A percentile compares a stretch with the other conserved stretches of the same genome.
These are phyloP conservation scores for Sebastes dallii DNA, from an alignment of 2,797 vertebrate genomes.

Conservation along the genomic window DNA sequence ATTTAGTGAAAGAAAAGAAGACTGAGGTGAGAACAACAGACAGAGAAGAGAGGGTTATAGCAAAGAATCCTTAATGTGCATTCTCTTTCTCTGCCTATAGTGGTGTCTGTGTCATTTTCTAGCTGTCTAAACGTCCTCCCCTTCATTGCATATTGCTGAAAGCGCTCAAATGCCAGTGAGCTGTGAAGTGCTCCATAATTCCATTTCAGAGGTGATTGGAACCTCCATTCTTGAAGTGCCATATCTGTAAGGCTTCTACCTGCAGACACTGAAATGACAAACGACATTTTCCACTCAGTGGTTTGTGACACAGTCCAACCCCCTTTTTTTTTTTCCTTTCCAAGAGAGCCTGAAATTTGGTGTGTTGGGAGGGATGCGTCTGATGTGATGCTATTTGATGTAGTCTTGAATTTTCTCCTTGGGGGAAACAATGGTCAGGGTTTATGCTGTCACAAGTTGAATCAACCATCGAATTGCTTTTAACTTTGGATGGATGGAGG, in stretches of 20 bases:
- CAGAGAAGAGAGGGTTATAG: neutral
- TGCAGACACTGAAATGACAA: conserved; percentile 67
- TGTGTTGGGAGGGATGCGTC: neutral
- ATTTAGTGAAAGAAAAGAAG: neutral
- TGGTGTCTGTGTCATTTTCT: conserved; percentile 54
- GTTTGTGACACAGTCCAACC: conserved; percentile 52
- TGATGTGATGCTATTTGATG: conserved; percentile 39
- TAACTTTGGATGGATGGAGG: conserved; percentile 1
- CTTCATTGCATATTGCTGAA: conserved; percentile 47
- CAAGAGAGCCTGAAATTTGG: conserved; percentile 28
- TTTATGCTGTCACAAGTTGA: conserved; percentile 37
- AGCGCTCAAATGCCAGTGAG: conserved; percentile 64
- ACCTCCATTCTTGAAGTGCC: conserved; percentile 60
- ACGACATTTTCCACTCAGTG: conserved; percentile 67
- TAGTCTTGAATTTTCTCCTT: conserved; percentile 31
- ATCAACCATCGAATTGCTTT: conserved; percentile 40
- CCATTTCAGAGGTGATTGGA: conserved; percentile 74
- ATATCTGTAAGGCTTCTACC: conserved; percentile 62
- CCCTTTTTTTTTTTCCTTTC: neutral
- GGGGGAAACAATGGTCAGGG: conserved; percentile 38
- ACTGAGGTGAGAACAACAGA: neutral
- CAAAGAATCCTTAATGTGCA: conserved; percentile 18
- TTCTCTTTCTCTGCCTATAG: conserved; percentile 25
- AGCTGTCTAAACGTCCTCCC: conserved; percentile 41
- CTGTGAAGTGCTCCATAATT: conserved; percentile 76